Conservation (phyloP, 2,113 vertebrate species). For the Probosciger aterrimus region DNA sequence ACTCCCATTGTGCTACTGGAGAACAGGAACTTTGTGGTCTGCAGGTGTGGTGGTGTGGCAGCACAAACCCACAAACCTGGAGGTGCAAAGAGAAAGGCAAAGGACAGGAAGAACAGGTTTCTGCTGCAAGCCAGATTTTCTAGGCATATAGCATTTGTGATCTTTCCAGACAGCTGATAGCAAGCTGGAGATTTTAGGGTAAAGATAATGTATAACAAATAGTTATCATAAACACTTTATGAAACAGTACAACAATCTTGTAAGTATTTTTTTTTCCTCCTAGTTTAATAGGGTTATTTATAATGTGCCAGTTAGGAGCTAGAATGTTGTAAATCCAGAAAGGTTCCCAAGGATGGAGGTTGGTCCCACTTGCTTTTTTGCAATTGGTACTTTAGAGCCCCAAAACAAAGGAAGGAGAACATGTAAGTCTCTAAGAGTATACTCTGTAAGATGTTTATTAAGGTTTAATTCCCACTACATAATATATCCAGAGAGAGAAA, state of each 20-base stretch:
- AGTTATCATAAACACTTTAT: background rate
- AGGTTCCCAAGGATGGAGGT: background rate
- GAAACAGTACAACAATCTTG: background rate
- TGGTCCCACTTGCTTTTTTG: background rate
- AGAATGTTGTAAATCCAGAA: background rate
- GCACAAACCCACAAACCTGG: background rate
- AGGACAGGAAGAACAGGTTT: background rate
- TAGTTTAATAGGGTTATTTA: background rate
- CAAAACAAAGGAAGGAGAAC: background rate
- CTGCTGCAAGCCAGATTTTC: background rate
- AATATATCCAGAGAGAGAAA: background rate
- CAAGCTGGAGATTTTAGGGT: background rate
- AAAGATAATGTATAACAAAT: background rate
- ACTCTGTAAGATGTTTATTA: background rate
- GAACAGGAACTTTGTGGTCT: background rate
- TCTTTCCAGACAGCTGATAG: background rate
- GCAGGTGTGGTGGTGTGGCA: background rate
- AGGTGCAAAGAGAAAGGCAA: background rate
- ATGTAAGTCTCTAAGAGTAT: background rate
- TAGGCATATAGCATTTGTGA: background rate
- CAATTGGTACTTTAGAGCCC: background rate
- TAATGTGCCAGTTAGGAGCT: background rate
- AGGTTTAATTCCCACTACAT: background rate
- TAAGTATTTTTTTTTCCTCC: background rate
- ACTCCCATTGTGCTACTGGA: background rate